Percentiles rank a stretch among this genome's conserved stretches.
Evolutionary conservation across 2,888 invertebrate species (phyloP).

Genomic region (Bombylius major): DNA sequence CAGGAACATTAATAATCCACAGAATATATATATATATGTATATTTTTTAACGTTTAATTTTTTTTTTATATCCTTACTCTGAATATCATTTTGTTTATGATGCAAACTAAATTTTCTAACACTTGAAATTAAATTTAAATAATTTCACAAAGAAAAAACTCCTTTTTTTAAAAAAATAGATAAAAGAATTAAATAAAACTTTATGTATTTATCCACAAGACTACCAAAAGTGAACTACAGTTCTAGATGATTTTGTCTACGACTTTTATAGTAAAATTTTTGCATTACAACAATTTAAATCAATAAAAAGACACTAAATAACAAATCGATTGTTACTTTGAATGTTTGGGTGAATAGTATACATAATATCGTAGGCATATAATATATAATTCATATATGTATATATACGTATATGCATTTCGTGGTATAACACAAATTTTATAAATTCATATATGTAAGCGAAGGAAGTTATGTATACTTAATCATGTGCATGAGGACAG

Average conservation of each 20-base stretch:
- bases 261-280: constrained; percentile 27
- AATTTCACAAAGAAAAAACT: background rate
- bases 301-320: background rate
- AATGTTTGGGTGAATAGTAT: background rate
- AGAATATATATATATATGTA: background rate
- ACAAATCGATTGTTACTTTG: constrained; percentile 1
- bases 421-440: too few relatives aligned
- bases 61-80: constrained; percentile 1
- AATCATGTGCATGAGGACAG: too few relatives aligned
- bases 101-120: too few relatives aligned
- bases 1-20: background rate
- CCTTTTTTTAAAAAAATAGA: background rate
- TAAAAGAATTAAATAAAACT: constrained; percentile 1
- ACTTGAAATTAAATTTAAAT: background rate
- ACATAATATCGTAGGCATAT: background rate
- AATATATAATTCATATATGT: background rate
- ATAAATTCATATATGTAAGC: too few relatives aligned
- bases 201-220: constrained; percentile 21
- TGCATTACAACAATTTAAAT: background rate
- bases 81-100: background rate
- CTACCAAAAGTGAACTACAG: constrained; percentile 33
- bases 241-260: constrained; percentile 24
- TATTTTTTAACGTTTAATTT: too few relatives aligned
- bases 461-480: too few relatives aligned
- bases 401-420: too few relatives aligned